Conservation (phyloP, 2,888 invertebrate species). For the Reticulitermes lucifugus region DNA sequence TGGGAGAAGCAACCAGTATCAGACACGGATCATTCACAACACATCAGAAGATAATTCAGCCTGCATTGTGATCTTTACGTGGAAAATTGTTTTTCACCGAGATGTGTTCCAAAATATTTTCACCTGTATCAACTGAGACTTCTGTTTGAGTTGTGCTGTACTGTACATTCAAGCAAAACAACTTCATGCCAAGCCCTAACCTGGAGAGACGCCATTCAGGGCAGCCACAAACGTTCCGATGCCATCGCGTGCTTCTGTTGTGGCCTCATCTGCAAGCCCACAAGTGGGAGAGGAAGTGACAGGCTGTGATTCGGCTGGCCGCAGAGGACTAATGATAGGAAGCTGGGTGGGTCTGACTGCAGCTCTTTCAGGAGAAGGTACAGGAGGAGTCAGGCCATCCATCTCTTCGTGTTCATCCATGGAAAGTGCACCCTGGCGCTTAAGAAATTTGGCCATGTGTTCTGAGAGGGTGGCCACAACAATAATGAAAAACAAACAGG, state of each 20-base stretch:
- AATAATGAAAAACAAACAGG: conserved; percentile 31
- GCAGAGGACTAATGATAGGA: conserved; percentile 51
- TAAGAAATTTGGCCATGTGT: conserved; percentile 52
- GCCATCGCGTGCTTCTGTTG: conserved; percentile 26
- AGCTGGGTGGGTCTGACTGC: conserved; percentile 53
- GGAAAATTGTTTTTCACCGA: too few relatives aligned
- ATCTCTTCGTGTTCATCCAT: conserved; percentile 47
- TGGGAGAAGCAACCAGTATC: too few relatives aligned
- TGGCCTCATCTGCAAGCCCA: conserved; percentile 26
- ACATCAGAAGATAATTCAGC: too few relatives aligned
- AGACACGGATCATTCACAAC: too few relatives aligned
- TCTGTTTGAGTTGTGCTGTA: conserved; percentile 27
- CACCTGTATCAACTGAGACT: not conserved
- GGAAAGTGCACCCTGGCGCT: conserved; percentile 54
- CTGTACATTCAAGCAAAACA: conserved; percentile 14
- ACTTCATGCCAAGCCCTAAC: conserved; percentile 33
- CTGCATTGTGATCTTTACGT: too few relatives aligned
- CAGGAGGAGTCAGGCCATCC: conserved; percentile 38
- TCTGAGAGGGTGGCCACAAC: conserved; percentile 48
- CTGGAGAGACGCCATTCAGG: conserved; percentile 39
- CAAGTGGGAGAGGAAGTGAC: conserved; percentile 57
- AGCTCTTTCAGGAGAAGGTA: conserved; percentile 46
- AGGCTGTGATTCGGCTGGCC: conserved; percentile 49
- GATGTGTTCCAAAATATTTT: too few relatives aligned
- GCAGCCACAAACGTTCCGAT: conserved; percentile 31